Percentiles rank a stretch among this genome's conserved stretches.
Conservation (phyloP, 2,888 invertebrate genomes). For the Imbricaverruca yamaguchii region DNA sequence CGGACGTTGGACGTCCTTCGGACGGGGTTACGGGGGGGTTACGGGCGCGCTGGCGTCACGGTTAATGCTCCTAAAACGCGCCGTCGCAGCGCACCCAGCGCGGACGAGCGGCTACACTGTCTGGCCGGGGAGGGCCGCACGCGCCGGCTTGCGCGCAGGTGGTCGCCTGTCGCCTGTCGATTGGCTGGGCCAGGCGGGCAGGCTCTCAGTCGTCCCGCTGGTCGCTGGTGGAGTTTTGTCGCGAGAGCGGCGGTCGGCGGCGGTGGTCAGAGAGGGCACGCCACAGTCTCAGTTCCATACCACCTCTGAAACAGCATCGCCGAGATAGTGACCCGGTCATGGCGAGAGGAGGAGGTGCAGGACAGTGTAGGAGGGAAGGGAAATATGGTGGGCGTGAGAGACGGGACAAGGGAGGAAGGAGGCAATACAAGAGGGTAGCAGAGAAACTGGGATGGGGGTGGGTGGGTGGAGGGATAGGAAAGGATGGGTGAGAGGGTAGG, state of each 20-base stretch:
- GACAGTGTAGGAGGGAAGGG: not conserved
- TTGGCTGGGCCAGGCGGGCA: not conserved
- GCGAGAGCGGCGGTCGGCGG: constrained; percentile 6
- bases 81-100: not conserved
- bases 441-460: no score
- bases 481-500: no score
- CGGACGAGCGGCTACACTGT: not conserved
- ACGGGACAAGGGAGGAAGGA: no score
- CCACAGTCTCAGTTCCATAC: constrained; percentile 19
- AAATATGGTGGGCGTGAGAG: no score
- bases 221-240: constrained; percentile 1
- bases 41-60: not conserved
- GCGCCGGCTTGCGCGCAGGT: no score
- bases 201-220: not conserved
- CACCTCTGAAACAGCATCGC: not conserved
- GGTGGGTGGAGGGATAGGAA: no score
- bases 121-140: not conserved
- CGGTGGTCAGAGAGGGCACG: not conserved
- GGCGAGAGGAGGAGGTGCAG: not conserved
- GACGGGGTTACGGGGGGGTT: not conserved
- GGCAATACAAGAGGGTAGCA: no score
- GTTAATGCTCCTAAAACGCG: constrained; percentile 15
- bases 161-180: no score
- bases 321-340: not conserved
- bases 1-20: not conserved